phyloP scores from a whole-genome alignment of 1,140 invertebrate species.

The Aricia agestis region DNA sequence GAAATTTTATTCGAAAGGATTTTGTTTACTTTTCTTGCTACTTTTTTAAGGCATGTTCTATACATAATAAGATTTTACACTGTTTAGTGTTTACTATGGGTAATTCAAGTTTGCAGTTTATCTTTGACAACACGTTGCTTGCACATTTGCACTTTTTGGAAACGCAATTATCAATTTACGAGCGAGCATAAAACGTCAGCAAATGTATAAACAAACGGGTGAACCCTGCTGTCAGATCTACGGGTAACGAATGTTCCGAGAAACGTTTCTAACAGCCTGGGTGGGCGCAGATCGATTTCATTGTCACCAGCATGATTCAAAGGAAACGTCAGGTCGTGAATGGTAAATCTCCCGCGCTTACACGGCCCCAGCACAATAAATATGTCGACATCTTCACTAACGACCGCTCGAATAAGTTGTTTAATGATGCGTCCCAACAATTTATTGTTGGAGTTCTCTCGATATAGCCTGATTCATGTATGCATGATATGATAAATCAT shows the following conservation, averaged over 20 bases:
- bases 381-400: slow-evolving; percentile 29
- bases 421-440: slow-evolving; percentile 18
- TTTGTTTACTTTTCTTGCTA: too few relatives aligned
- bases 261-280: slow-evolving; percentile 40
- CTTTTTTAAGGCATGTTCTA: too few relatives aligned
- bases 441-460: slow-evolving; percentile 13
- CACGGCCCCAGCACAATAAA: slow-evolving; percentile 30
- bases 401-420: slow-evolving; percentile 20
- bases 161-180: not conserved
- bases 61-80: too few relatives aligned
- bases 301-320: slow-evolving; percentile 50
- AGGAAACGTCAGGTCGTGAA: slow-evolving; percentile 39
- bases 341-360: slow-evolving; percentile 39
- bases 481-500: too few relatives aligned
- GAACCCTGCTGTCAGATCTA: not conserved
- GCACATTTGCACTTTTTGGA: not conserved
- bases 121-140: too few relatives aligned
- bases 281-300: slow-evolving; percentile 52
- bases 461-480: slow-evolving; percentile 8
- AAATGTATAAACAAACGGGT: not conserved
- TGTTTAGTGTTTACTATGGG: too few relatives aligned
- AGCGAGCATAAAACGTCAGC: not conserved
- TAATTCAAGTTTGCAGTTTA: too few relatives aligned
- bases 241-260: slow-evolving; percentile 33
- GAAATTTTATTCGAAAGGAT: too few relatives aligned